Conservation (phyloP, 2,797 vertebrate species). For the Labeo calbasu region DNA sequence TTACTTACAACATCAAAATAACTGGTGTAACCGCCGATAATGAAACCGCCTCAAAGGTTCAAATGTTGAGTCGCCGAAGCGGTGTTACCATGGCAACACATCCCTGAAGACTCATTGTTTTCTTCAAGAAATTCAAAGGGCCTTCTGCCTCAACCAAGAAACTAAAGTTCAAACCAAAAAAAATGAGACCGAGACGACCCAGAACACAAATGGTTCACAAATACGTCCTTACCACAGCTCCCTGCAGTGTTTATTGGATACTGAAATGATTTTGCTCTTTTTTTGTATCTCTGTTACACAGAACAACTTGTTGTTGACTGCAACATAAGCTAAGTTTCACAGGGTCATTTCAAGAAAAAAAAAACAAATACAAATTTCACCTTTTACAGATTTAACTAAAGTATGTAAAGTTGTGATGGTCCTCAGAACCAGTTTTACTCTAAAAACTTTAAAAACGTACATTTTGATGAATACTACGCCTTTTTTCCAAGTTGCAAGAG, state of each 20-base stretch:
- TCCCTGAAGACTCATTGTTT: conserved; percentile 15
- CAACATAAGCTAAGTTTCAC: background rate
- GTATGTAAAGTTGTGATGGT: background rate
- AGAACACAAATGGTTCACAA: conserved; percentile 6
- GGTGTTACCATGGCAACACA: conserved; percentile 16
- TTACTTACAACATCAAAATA: conserved; percentile 20
- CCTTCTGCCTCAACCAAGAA: background rate
- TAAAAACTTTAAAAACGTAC: background rate
- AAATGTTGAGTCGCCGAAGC: conserved; percentile 1
- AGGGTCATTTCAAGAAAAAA: background rate
- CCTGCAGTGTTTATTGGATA: background rate
- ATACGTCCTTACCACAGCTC: background rate
- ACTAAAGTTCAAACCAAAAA: conserved; percentile 22
- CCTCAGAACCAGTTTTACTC: background rate
- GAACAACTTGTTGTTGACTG: background rate
- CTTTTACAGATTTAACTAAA: background rate
- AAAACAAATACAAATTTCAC: background rate
- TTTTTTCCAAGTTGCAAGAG: background rate
- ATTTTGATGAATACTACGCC: no score
- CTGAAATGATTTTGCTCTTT: background rate
- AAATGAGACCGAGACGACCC: background rate
- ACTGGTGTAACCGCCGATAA: background rate
- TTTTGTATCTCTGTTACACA: background rate
- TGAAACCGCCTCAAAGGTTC: conserved; percentile 15
- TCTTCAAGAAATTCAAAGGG: conserved; percentile 11